phyloP scores from a whole-genome alignment of 2,113 vertebrate species.

The Otocyon megalotis region DNA sequence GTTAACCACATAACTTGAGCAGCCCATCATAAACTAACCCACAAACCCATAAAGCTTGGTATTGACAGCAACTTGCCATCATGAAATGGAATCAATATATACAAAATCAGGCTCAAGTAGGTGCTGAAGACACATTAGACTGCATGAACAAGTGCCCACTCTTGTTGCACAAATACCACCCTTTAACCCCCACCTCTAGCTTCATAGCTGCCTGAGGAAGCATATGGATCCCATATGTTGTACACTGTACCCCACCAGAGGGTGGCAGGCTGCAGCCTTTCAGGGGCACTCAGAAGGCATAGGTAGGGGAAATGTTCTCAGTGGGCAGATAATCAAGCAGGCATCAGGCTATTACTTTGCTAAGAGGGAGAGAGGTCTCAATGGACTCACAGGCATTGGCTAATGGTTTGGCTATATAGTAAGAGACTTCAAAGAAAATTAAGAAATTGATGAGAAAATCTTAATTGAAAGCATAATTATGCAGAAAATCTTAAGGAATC shows the following conservation, averaged over 20 bases:
- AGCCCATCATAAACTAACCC: neutral
- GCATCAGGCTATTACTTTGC: neutral
- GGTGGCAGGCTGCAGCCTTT: accelerated
- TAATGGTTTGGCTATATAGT: too few species aligned
- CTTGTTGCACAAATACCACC: accelerated
- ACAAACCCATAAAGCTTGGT: neutral
- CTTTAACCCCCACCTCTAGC: accelerated
- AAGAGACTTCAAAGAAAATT: neutral
- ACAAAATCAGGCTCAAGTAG: neutral
- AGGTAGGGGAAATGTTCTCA: accelerated
- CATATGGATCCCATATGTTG: accelerated
- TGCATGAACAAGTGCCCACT: neutral
- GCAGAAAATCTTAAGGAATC: neutral
- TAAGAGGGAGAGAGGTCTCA: accelerated
- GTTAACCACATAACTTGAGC: accelerated
- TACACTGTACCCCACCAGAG: accelerated
- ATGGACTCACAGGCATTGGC: accelerated
- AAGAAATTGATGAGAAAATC: neutral
- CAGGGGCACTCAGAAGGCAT: neutral
- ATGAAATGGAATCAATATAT: neutral
- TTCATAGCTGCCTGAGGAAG: accelerated
- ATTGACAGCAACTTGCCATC: accelerated
- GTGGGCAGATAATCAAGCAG: neutral
- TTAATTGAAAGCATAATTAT: neutral
- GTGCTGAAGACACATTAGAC: neutral